Conservation (phyloP, 2,888 invertebrate genomes). For the Sinhomidia bicolor region DNA sequence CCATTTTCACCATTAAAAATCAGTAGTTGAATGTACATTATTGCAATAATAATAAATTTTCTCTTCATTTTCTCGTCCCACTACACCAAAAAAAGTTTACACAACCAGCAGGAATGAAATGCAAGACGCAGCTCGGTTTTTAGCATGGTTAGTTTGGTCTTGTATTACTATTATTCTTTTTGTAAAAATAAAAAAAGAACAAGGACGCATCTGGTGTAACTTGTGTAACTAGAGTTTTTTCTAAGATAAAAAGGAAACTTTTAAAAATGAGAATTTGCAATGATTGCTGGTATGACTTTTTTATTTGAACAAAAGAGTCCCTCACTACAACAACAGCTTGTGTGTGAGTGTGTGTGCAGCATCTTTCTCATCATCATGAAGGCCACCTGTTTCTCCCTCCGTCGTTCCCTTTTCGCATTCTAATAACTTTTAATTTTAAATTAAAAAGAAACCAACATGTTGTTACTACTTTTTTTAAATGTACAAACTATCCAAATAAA, state of each 20-base stretch:
- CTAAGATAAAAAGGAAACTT: background rate
- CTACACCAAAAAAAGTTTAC: background rate
- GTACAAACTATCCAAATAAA: too few relatives aligned
- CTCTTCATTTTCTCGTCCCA: background rate
- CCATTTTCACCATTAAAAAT: constrained; percentile 18
- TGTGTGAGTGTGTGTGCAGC: background rate
- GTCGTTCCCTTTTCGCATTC: background rate
- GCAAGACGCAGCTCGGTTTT: too few relatives aligned
- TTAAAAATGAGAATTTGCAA: background rate
- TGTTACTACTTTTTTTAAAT: background rate
- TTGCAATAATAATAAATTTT: background rate
- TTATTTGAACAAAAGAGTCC: too few relatives aligned
- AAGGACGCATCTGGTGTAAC: background rate
- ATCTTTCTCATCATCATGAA: background rate
- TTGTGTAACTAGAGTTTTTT: background rate
- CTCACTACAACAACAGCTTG: background rate
- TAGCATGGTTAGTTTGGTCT: background rate
- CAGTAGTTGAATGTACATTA: background rate
- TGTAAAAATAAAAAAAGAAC: background rate
- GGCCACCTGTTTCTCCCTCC: background rate
- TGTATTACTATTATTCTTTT: background rate
- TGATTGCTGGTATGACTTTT: background rate
- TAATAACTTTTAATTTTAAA: constrained; percentile 10
- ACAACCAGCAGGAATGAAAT: background rate
- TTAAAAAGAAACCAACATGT: background rate